These are phyloP conservation scores for Lepus timidus DNA, from an alignment of 2,113 vertebrate genomes.

Conservation along the genomic window DNA sequence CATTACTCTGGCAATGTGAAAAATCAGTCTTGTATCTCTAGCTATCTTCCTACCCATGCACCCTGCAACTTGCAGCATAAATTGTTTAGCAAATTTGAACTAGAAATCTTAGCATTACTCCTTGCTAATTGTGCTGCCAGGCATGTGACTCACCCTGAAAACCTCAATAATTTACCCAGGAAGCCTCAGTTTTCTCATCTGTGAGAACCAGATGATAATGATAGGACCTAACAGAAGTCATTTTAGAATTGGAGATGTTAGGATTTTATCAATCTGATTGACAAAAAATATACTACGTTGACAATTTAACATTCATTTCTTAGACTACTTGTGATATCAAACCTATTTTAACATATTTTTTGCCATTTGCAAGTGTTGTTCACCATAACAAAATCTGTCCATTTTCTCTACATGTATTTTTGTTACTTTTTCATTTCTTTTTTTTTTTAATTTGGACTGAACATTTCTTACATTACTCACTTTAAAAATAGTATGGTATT, in stretches of 20 bases:
- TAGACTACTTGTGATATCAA: not conserved
- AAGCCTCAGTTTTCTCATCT: not conserved
- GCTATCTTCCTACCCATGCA: not conserved
- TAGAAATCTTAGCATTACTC: not conserved
- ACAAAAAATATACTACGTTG: not conserved
- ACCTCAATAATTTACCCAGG: not conserved
- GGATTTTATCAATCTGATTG: not conserved
- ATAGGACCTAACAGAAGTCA: not conserved
- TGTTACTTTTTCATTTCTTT: not conserved
- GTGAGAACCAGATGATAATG: not conserved
- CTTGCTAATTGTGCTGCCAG: not conserved
- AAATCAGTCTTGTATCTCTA: not conserved
- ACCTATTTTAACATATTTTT: not conserved
- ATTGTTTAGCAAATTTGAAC: not conserved
- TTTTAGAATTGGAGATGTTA: not conserved
- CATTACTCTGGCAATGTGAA: not conserved
- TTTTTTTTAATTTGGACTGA: not conserved
- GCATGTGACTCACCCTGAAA: not conserved
- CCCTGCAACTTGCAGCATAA: not conserved
- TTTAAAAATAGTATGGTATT: not conserved
- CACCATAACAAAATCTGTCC: not conserved
- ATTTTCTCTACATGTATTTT: not conserved
- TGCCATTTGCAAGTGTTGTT: not conserved
- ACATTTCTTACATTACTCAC: not conserved
- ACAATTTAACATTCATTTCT: slow-evolving; percentile 2